Evolutionary conservation across 2,888 invertebrate species (phyloP).

Genomic region (Drosophila testacea): DNA sequence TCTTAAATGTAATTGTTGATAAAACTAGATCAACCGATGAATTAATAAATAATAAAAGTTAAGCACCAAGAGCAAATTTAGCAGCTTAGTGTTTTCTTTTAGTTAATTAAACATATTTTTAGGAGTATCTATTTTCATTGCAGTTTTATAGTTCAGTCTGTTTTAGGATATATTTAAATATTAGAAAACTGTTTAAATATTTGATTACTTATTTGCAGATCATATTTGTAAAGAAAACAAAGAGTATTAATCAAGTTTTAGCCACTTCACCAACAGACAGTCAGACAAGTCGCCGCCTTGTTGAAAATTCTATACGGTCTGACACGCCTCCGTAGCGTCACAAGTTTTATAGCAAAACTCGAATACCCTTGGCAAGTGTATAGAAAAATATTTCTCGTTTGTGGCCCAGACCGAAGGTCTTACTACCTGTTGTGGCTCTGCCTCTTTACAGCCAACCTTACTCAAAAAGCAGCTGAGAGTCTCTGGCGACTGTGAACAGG

Average conservation of each 20-base stretch:
- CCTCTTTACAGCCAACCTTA: conserved; percentile 55
- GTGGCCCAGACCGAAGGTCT: conserved; percentile 60
- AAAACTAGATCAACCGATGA: too few relatives aligned
- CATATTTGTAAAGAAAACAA: too few relatives aligned
- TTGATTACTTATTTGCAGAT: background rate
- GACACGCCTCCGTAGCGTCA: conserved; percentile 10
- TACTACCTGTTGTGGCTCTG: conserved; percentile 66
- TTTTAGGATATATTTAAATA: background rate
- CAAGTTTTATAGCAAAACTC: background rate
- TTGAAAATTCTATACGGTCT: conserved; percentile 24
- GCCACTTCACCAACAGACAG: background rate
- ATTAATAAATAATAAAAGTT: too few relatives aligned
- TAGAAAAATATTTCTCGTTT: conserved; percentile 48
- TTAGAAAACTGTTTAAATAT: background rate
- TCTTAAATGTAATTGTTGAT: too few relatives aligned
- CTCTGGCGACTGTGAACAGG: conserved; percentile 11
- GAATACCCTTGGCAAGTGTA: conserved; percentile 20
- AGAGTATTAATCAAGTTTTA: too few relatives aligned
- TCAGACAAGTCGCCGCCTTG: conserved; percentile 7
- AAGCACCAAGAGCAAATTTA: too few relatives aligned
- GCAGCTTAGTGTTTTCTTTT: too few relatives aligned
- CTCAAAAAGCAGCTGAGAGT: conserved; percentile 71
- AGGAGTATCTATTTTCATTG: too few relatives aligned
- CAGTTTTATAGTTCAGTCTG: too few relatives aligned
- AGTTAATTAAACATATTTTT: too few relatives aligned